Percentiles rank a stretch among this genome's conserved stretches.
Evolutionary conservation across 2,888 invertebrate species (phyloP).

Genomic region (Lithophane leautieri): DNA sequence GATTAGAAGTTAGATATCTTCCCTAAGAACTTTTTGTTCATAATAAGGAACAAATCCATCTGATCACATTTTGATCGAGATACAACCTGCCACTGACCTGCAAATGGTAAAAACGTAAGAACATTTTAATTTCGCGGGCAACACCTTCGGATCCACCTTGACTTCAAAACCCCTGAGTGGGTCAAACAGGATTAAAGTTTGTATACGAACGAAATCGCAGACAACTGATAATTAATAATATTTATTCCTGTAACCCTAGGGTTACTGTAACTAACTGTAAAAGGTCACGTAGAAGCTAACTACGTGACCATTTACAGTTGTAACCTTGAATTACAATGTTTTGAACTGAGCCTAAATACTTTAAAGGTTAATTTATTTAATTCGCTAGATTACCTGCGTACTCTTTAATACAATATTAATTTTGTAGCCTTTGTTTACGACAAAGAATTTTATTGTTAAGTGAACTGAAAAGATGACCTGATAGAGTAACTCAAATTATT

Average conservation of each 20-base stretch:
- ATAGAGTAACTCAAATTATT: not conserved
- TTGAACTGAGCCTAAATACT: conserved; percentile 2
- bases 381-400: not conserved
- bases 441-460: not conserved
- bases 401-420: not conserved
- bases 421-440: not conserved
- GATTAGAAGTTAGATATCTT: too few species aligned
- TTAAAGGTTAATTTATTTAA: conserved; percentile 18
- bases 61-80: too few species aligned
- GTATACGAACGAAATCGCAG: not conserved
- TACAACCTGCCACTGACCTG: too few species aligned
- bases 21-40: too few species aligned
- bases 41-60: too few species aligned
- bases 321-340: conserved; percentile 10
- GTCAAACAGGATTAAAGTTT: not conserved
- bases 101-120: too few species aligned
- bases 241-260: not conserved
- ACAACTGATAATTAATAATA: not conserved
- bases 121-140: too few species aligned
- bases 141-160: too few species aligned
- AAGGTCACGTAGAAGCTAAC: too few species aligned
- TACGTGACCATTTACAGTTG: not conserved
- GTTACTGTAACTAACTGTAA: too few species aligned
- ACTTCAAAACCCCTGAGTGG: too few species aligned
- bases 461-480: not conserved